phyloP scores from a whole-genome alignment of 2,888 invertebrate genomes.

The Drepanosiphum platanoidis region DNA sequence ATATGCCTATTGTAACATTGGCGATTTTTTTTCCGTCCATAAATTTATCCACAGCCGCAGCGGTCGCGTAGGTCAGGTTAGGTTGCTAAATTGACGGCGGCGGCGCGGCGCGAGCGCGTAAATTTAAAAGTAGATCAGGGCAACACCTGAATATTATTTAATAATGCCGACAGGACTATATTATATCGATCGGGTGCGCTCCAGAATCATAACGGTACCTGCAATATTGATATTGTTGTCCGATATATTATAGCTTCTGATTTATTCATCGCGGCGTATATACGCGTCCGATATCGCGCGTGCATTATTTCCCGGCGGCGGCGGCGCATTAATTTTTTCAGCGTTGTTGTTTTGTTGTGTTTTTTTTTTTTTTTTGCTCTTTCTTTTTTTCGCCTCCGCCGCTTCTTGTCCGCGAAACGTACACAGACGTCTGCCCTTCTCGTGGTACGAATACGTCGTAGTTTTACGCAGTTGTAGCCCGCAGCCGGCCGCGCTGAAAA shows the following conservation, averaged over 20 bases:
- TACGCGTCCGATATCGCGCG: no score
- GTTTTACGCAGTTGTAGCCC: no score
- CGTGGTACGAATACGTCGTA: no score
- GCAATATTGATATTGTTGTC: background rate
- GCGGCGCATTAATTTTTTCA: no score
- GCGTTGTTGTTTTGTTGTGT: no score
- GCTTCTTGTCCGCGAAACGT: no score
- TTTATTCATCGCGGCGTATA: slow-evolving; percentile 23
- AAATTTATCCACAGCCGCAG: background rate
- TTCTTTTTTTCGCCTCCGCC: no score
- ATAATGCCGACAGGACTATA: background rate
- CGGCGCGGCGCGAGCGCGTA: background rate
- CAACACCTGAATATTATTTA: slow-evolving; percentile 4
- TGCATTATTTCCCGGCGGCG: no score
- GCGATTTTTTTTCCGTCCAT: background rate
- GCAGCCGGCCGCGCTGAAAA: no score
- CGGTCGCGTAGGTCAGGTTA: background rate
- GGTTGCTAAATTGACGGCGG: no score
- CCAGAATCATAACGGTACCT: slow-evolving; percentile 27
- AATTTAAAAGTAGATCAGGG: slow-evolving; percentile 19
- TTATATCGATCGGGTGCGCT: background rate
- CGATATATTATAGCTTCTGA: background rate
- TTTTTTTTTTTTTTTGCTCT: no score
- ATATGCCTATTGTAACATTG: background rate
- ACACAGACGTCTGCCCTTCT: no score